Percentiles rank a stretch among this genome's conserved stretches.
Evolutionary conservation across 2,888 invertebrate genomes (phyloP).

Genomic region (Noctua janthe): DNA sequence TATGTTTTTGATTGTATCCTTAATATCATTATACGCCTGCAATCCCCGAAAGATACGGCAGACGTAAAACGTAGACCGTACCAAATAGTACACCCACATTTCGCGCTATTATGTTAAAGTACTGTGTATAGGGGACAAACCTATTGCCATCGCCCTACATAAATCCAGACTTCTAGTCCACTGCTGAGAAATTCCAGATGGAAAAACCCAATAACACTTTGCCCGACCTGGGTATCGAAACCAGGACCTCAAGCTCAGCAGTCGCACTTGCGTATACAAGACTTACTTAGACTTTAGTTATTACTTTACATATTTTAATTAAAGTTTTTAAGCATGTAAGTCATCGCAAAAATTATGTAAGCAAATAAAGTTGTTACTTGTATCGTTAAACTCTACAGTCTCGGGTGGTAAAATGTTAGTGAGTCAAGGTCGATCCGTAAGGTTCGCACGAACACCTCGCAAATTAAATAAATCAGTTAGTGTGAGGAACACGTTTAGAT

Average conservation of each 20-base stretch:
- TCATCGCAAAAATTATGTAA: neutral
- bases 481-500: neutral
- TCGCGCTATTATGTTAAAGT: neutral
- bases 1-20: neutral
- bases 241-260: neutral
- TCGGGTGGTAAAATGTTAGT: conserved; percentile 28
- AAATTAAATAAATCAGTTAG: neutral
- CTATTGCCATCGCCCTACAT: neutral
- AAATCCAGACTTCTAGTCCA: neutral
- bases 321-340: neutral
- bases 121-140: neutral
- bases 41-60: neutral
- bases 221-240: neutral
- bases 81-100: neutral
- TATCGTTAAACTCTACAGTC: neutral
- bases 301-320: neutral
- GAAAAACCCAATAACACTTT: neutral
- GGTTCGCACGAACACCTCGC: conserved; percentile 13
- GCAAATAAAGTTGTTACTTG: conserved; percentile 1
- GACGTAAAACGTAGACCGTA: neutral
- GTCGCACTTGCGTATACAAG: neutral
- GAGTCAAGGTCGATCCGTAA: conserved; percentile 38
- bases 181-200: neutral
- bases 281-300: neutral
- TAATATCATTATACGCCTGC: too few species aligned